Evolutionary conservation across 2,113 vertebrate species (phyloP).

Genomic region (Phodopus roborovskii): DNA sequence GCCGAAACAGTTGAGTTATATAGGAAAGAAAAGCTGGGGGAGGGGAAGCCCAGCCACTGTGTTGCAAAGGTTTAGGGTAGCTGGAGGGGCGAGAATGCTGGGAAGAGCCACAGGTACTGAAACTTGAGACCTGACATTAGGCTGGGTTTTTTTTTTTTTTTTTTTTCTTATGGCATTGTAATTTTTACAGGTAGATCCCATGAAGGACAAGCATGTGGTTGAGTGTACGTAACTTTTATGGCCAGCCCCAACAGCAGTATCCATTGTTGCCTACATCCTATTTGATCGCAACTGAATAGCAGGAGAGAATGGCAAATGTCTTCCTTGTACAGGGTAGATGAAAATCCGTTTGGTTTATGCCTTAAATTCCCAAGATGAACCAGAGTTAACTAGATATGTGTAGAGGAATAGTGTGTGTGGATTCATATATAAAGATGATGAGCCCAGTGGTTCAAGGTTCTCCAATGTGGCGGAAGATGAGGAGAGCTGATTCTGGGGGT

Average conservation of each 20-base stretch:
- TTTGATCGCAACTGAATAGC: not conserved
- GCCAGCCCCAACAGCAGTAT: not conserved
- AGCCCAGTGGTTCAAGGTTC: not conserved
- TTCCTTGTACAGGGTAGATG: not conserved
- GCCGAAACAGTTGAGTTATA: not conserved
- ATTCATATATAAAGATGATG: not conserved
- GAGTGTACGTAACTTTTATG: not conserved
- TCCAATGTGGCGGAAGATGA: not conserved
- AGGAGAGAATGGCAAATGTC: not conserved
- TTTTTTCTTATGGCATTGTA: not conserved
- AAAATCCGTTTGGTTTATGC: not conserved
- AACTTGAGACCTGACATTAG: not conserved
- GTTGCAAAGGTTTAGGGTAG: not conserved
- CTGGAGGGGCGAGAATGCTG: not conserved
- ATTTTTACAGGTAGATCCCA: not conserved
- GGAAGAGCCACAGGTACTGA: not conserved
- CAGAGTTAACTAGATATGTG: not conserved
- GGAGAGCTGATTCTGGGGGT: not conserved
- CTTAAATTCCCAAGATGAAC: not conserved
- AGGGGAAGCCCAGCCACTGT: not conserved
- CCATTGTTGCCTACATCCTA: not conserved
- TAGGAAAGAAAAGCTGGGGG: not conserved
- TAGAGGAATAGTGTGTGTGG: not conserved
- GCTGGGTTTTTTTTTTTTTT: slow-evolving; percentile 5
- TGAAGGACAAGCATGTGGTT: not conserved